Conservation (phyloP, 2,113 vertebrate species). For the Arvicanthis niloticus region DNA sequence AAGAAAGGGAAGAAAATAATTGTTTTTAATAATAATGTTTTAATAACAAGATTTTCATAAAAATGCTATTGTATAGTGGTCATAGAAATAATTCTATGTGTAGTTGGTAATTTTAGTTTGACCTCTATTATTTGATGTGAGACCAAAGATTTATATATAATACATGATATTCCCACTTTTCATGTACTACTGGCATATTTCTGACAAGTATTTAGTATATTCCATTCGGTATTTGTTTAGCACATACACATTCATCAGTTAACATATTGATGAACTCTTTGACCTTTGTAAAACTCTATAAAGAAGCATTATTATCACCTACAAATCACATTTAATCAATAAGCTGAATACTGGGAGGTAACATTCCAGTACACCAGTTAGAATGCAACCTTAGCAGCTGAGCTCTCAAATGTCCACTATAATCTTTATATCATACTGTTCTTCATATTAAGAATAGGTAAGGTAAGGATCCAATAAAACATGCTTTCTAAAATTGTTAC, state of each 20-base stretch:
- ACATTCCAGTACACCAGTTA: neutral
- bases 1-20: neutral
- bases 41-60: neutral
- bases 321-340: neutral
- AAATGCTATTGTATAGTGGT: neutral
- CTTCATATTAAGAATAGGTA: neutral
- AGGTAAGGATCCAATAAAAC: neutral
- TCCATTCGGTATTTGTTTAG: neutral
- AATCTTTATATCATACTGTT: neutral
- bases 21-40: neutral
- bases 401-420: neutral
- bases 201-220: neutral
- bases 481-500: neutral
- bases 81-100: neutral
- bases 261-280: neutral
- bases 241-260: neutral
- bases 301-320: neutral
- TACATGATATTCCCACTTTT: neutral
- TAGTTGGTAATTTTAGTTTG: neutral
- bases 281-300: neutral
- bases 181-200: neutral
- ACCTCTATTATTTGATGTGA: neutral
- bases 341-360: neutral
- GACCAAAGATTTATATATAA: neutral
- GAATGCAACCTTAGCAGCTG: neutral